Conservation (phyloP, 2,113 vertebrate species). For the Nannospalax galili region DNA sequence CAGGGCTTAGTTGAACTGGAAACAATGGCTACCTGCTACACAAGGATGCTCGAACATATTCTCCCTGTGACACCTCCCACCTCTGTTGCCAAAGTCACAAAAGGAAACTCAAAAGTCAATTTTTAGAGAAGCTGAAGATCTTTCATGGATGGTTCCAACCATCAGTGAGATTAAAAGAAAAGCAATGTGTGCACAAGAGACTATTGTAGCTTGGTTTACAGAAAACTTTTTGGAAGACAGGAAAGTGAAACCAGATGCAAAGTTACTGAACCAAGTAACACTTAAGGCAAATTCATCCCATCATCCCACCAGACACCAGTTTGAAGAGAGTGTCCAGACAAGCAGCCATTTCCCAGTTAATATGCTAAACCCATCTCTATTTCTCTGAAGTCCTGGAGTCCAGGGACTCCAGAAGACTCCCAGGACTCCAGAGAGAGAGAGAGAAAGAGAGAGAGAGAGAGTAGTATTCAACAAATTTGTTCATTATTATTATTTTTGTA, state of each 20-base stretch:
- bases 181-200: neutral
- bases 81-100: conserved; percentile 33
- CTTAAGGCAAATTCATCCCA: neutral
- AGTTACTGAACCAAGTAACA: neutral
- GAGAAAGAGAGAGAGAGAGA: too few species aligned
- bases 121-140: conserved; percentile 3
- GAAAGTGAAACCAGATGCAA: neutral
- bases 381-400: neutral
- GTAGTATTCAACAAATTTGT: neutral
- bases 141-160: conserved; percentile 4
- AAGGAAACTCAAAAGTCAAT: neutral
- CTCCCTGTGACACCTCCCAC: neutral
- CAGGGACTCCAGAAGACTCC: neutral
- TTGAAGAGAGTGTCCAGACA: neutral
- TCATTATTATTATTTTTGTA: neutral
- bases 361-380: neutral
- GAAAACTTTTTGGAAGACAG: neutral
- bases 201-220: neutral
- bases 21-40: neutral
- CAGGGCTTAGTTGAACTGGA: neutral
- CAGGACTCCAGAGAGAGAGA: neutral
- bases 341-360: neutral
- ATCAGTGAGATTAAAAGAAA: neutral
- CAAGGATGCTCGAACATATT: neutral
- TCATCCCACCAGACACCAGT: neutral